Conservation (phyloP, 92 coral and sea anemone species). For the Hydrozoanthus gracilis region DNA sequence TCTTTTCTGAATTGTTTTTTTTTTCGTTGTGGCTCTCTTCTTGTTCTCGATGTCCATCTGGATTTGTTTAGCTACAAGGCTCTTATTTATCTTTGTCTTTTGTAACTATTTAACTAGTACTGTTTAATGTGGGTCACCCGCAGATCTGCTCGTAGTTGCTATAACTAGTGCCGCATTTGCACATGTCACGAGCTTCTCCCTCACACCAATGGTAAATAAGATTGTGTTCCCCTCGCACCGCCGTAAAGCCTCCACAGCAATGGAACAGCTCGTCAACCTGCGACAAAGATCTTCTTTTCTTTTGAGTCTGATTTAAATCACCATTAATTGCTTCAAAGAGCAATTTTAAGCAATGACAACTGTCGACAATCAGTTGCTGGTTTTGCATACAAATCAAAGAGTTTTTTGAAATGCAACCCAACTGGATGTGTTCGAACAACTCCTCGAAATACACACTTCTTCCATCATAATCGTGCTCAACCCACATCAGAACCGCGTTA, state of each 20-base stretch:
- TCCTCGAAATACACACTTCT: constrained; percentile 65
- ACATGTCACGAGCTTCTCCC: background rate
- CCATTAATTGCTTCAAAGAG: constrained; percentile 67
- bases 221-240: background rate
- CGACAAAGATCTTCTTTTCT: background rate
- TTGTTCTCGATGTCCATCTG: too few relatives aligned
- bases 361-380: constrained; percentile 66
- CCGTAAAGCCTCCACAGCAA: constrained; percentile 8
- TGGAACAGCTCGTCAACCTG: background rate
- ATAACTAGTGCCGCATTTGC: background rate
- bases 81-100: too few relatives aligned
- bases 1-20: too few relatives aligned
- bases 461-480: constrained; percentile 72
- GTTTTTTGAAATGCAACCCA: constrained; percentile 75
- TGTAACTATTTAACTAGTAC: too few relatives aligned
- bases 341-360: constrained; percentile 69
- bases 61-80: too few relatives aligned
- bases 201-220: background rate
- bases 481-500: constrained; percentile 90
- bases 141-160: constrained; percentile 16
- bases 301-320: background rate
- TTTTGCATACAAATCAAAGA: constrained; percentile 76
- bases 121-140: background rate
- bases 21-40: too few relatives aligned
- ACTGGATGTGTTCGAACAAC: constrained; percentile 71